Evolutionary conservation across 1,140 invertebrate genomes (phyloP).

Genomic region (Cheumatopsyche charites): DNA sequence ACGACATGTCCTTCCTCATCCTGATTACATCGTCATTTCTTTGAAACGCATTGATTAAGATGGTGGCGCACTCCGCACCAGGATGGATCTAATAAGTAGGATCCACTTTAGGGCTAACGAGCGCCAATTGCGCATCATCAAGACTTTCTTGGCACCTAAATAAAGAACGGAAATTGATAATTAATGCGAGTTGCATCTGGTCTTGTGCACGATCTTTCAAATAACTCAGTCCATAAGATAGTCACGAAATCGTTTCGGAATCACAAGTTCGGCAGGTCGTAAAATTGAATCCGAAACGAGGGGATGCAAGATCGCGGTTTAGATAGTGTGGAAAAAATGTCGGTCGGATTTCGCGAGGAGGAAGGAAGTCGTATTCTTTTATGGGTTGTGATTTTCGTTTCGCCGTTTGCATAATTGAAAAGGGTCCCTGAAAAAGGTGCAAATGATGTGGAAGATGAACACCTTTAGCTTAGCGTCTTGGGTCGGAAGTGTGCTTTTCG

Average conservation of each 20-base stretch:
- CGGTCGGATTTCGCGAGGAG: background rate
- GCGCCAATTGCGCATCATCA: constrained; percentile 30
- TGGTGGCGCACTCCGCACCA: background rate
- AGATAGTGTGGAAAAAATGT: constrained; percentile 1
- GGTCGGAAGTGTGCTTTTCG: background rate
- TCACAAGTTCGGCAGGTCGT: background rate
- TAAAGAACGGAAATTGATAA: constrained; percentile 39
- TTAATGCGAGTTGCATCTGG: constrained; percentile 38
- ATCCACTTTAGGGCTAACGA: constrained; percentile 34
- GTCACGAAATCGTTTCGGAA: background rate
- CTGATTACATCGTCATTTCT: background rate
- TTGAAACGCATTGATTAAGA: constrained; percentile 5
- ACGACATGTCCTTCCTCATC: background rate
- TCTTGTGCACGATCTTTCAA: background rate
- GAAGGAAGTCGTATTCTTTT: constrained; percentile 32
- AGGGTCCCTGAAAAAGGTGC: constrained; percentile 7
- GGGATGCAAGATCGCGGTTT: no score
- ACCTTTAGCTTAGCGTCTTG: constrained; percentile 2
- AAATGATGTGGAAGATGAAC: constrained; percentile 12
- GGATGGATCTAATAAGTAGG: constrained; percentile 34
- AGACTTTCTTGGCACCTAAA: constrained; percentile 35
- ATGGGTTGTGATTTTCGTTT: constrained; percentile 2
- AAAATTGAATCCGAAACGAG: background rate
- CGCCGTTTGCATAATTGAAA: background rate
- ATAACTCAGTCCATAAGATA: no score